phyloP scores from a whole-genome alignment of 2,888 invertebrate genomes.

The Patella depressa region DNA sequence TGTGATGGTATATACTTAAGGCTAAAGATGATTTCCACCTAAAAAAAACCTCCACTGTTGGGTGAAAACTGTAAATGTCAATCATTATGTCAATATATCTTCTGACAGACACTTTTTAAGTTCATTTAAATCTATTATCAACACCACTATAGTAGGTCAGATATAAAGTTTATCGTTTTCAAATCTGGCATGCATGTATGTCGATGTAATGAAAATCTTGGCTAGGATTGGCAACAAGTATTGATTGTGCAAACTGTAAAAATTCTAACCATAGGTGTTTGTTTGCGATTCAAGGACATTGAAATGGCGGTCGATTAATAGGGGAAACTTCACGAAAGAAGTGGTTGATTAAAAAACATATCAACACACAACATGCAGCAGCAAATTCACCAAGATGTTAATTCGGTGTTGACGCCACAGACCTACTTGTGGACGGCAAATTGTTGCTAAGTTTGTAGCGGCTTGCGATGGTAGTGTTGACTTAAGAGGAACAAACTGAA shows the following conservation, averaged over 20 bases:
- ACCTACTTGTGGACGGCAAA: background rate
- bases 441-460: background rate
- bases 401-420: background rate
- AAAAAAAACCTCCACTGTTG: no score
- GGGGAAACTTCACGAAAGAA: background rate
- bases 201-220: background rate
- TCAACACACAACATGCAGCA: background rate
- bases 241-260: slow-evolving; percentile 10
- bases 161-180: no score
- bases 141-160: no score
- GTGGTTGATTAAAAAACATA: background rate
- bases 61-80: no score
- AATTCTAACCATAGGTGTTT: slow-evolving; percentile 3
- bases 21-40: no score
- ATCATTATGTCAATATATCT: no score
- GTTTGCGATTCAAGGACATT: background rate
- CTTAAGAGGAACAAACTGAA: background rate
- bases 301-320: slow-evolving; percentile 4
- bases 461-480: background rate
- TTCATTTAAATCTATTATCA: no score
- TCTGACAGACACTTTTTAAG: no score
- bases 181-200: no score
- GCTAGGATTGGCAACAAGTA: background rate
- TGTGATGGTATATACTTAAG: no score
- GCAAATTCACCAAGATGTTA: background rate